Base-by-base conservation (phyloP, 2,888 invertebrate species). In the Coenonympha arcania region DNA sequence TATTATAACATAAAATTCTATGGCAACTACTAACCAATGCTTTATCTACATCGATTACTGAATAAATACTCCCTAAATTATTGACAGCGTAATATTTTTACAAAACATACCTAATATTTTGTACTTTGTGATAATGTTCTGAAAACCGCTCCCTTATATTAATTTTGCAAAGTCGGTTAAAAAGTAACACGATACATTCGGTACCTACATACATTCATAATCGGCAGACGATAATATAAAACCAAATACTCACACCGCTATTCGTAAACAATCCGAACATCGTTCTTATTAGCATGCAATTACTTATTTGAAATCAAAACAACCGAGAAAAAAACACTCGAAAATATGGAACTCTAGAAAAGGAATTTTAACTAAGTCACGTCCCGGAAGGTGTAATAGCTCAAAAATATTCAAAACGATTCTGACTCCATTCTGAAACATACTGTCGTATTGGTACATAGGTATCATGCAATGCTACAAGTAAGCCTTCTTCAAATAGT, bases 261-360 rank as follows among this genome's bases (percentile, higher is more conserved):
- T 59, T 64, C 55, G 57, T 66, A 62, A 59, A 68, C 62, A 58
- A 65, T 60, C 66, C 68, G 58, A 64, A 64, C 71, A 73, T 71
- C 52, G 54, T 59, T 41, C 13, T 46, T 22, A 37, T 41, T 47
- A 18, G 33, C 22, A 20, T 22, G 22, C 11, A 6, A 2, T 33
- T 15, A n/a, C n/a, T n/a, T n/a, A n/a, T n/a, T 33, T 33, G 3
- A 9, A 33, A 31, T 28, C 5, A 11, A 30, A 30, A n/a, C n/a
- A 26, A 9, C 3, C n/a, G 4, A 11, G 13, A 28, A 13, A 11
- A 11, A 24, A 6, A 6, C 1, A 6, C 6, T 9, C 4, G 11
- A 28, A 28, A n/a, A 24, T 6, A 24, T 3, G 1, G 6, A 28
- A 9, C 11, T 4, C 9, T 28, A 28, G 5, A 28, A 33, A 33